Percentiles rank a stretch among this genome's conserved stretches.
Conservation (phyloP, 2,888 invertebrate species). For the Phasia obesa region DNA sequence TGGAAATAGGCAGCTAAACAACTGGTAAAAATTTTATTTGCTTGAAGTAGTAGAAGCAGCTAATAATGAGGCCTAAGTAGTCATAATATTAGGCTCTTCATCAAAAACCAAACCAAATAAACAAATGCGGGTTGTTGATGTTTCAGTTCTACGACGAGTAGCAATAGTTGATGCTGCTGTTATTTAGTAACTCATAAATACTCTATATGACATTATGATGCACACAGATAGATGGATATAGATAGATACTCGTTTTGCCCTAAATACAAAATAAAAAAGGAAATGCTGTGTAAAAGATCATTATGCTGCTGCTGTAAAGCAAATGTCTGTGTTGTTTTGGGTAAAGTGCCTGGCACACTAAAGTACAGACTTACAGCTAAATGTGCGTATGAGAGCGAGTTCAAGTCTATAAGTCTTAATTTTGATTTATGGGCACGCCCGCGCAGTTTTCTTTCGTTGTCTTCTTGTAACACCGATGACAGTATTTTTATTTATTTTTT, state of each 20-base stretch:
- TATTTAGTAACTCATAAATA: conserved; percentile 56
- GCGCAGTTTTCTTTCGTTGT: conserved; percentile 74
- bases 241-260: too few relatives aligned
- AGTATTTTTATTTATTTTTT: conserved; percentile 53
- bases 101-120: conserved; percentile 63
- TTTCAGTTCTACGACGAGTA: conserved; percentile 19
- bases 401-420: conserved; percentile 76
- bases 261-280: conserved; percentile 52
- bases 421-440: conserved; percentile 81
- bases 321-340: conserved; percentile 28
- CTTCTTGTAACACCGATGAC: conserved; percentile 57
- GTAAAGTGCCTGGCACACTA: conserved; percentile 46
- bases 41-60: conserved; percentile 27
- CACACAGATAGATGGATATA: conserved; percentile 37
- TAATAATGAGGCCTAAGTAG: conserved; percentile 70
- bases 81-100: conserved; percentile 70
- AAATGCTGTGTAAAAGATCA: conserved; percentile 55
- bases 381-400: conserved; percentile 37
- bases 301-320: conserved; percentile 51
- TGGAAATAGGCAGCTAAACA: conserved; percentile 1
- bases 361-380: conserved; percentile 22
- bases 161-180: conserved; percentile 27
- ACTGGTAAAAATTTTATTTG: conserved; percentile 36
- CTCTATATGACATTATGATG: conserved; percentile 42
- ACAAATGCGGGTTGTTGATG: conserved; percentile 68